Conservation (phyloP, 2,888 invertebrate species). For the Phaedon cochleariae region DNA sequence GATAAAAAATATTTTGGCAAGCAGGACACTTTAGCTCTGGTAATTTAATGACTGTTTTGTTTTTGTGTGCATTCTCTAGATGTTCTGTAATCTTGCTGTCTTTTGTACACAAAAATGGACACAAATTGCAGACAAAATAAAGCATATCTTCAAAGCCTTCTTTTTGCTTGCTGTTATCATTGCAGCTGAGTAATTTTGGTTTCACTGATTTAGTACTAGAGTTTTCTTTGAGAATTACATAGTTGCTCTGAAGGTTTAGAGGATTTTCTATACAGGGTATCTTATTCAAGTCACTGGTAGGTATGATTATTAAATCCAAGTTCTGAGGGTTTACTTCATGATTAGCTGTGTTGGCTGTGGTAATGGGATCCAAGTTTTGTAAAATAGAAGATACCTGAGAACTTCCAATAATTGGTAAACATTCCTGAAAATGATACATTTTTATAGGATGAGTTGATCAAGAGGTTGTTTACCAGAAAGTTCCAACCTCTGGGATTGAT, state of each 20-base stretch:
- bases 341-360: conserved; percentile 26
- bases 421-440: conserved; percentile 49
- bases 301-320: conserved; percentile 52
- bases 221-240: conserved; percentile 51
- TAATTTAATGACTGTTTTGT: conserved; percentile 66
- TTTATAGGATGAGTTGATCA: background rate
- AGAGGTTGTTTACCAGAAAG: conserved; percentile 6
- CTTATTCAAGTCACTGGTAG: conserved; percentile 44
- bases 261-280: conserved; percentile 43
- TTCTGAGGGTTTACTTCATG: conserved; percentile 48
- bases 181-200: conserved; percentile 13
- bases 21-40: conserved; percentile 72
- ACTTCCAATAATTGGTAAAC: conserved; percentile 56
- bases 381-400: conserved; percentile 58
- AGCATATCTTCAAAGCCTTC: conserved; percentile 54
- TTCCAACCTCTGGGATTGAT: conserved; percentile 52
- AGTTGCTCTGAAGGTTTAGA: conserved; percentile 45
- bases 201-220: conserved; percentile 32
- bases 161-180: conserved; percentile 30
- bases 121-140: conserved; percentile 59
- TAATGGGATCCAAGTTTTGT: conserved; percentile 52
- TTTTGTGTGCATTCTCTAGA: conserved; percentile 61
- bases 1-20: conserved; percentile 72
- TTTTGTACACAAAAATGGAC: conserved; percentile 59
- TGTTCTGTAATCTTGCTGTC: conserved; percentile 58